Conservation (phyloP, 2,113 vertebrate genomes). For the Podiceps cristatus region DNA sequence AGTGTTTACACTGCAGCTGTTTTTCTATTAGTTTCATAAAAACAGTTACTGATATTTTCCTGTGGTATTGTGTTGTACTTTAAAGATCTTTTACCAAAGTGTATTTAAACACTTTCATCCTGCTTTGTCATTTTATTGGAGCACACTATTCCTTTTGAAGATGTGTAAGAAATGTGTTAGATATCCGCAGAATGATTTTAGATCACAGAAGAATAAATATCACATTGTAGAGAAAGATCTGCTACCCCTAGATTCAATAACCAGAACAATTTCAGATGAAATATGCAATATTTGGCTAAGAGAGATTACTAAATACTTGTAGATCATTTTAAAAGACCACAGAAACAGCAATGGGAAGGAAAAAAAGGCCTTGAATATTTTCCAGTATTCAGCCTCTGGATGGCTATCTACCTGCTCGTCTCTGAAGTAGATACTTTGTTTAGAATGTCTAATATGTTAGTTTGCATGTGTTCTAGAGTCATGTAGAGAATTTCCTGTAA, state of each 20-base stretch:
- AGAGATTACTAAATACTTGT: conserved; percentile 1
- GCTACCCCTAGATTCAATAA: background rate
- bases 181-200: background rate
- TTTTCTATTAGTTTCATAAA: background rate
- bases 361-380: background rate
- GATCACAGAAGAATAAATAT: background rate
- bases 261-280: background rate
- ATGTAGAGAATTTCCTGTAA: conserved; percentile 69
- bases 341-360: conserved; percentile 27
- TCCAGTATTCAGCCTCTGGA: conserved; percentile 9
- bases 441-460: conserved; percentile 43
- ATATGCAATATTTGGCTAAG: background rate
- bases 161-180: background rate
- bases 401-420: conserved; percentile 27
- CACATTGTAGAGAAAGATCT: background rate
- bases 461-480: conserved; percentile 71
- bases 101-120: background rate
- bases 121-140: background rate
- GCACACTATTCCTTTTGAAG: background rate
- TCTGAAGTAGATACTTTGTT: conserved; percentile 53
- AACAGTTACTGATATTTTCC: background rate
- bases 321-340: conserved; percentile 4
- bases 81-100: background rate
- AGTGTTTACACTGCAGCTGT: background rate
- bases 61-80: background rate